These are phyloP conservation scores for crab-eating macaque (Macaca fascicularis) DNA, from an alignment of 2,113 vertebrate species.

Conservation along the genomic window DNA sequence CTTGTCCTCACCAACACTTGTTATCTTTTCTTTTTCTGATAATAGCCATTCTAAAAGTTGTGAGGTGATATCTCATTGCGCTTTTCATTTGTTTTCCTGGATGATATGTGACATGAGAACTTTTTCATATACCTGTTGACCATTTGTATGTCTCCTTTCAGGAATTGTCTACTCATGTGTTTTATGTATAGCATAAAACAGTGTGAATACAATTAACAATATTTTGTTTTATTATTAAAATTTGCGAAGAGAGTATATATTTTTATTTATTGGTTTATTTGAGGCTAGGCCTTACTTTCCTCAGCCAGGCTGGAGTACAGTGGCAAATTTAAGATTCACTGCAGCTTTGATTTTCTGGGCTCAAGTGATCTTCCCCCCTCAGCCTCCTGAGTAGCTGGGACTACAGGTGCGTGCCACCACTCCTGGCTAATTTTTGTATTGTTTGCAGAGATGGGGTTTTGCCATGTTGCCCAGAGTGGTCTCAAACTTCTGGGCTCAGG, in stretches of 20 bases:
- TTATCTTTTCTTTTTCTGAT: neutral
- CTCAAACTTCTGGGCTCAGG: no score
- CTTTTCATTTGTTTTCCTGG: neutral
- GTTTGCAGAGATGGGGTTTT: no score
- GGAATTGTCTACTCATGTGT: neutral
- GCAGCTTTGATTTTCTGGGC: no score
- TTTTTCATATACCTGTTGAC: neutral
- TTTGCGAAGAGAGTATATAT: neutral
- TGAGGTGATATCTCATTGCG: neutral
- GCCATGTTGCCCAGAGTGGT: no score
- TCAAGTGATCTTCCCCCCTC: no score
- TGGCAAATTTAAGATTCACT: no score
- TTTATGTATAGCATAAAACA: neutral
- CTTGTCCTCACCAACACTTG: neutral
- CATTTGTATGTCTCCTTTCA: neutral
- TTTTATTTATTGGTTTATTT: no score
- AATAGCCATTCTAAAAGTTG: neutral
- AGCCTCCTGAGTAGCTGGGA: no score
- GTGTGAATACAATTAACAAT: neutral
- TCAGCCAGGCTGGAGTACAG: no score
- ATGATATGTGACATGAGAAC: neutral
- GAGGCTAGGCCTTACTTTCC: no score
- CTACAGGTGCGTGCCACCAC: no score
- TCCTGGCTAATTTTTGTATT: no score
- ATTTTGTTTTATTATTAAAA: neutral